Base-by-base conservation (phyloP, 2,797 vertebrate species). In the Telmatherina bonti region DNA sequence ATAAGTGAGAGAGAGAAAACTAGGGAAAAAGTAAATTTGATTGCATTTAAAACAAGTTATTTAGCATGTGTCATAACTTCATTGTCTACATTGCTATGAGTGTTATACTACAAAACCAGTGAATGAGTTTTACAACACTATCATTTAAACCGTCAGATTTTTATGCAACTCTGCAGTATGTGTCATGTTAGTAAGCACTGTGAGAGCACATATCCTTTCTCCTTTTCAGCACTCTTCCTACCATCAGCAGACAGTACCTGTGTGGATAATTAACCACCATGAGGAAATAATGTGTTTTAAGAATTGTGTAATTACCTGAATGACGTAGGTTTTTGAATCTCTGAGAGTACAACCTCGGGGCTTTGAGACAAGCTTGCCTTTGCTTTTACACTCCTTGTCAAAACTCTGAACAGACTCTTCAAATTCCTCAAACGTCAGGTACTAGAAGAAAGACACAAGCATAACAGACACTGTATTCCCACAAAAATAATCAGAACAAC, bases 381-480 rank as follows among this genome's bases (percentile, higher is more conserved):
- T 99, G 38, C 78, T 87, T 93, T 94, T 96, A 86, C 96, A 97
- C 70, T 99, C 98, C 38, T 94, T 96, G 61, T 95, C 93, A 85
- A 99, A 97, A n/a, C 90, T 89, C 67, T 92, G 88, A 76, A 95
- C 80, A 0, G 97, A 98, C 47, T 97, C 96, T 75, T 96, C 95
- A 93, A 98, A 98, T 60, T 97, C 95, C 0, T 92, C 94, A 91
- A 96, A 97, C 75, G 94, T 96, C 69, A 99, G 94, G 87, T 97
- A 99, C 98, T 99, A 29, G 2, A 76, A 85, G 71, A 67, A 16
- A 73, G 12, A 54, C 59, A 68, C 9, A 70, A 61, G 29, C 1
- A 74, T 0, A 58, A 30, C 24, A 66, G 18, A 26, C n/a, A 31
- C 13, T 18, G 20, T 10, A 33, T 51, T 27, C 47, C 18, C 5